Base-by-base conservation (phyloP, 2,797 vertebrate genomes). In the Triplophysa bombifrons region DNA sequence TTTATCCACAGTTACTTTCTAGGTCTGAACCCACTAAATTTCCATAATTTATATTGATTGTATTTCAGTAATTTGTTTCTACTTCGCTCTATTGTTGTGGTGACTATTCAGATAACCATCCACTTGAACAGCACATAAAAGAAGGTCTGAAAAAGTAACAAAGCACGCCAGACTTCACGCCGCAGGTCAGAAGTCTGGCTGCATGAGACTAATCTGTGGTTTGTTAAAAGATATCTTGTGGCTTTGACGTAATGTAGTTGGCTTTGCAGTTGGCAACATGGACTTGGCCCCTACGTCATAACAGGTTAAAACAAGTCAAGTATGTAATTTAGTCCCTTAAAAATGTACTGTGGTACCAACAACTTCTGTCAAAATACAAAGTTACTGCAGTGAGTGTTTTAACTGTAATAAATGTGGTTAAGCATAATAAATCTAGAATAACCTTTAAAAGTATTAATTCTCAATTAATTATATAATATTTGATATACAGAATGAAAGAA, bases 161-260 rank as follows among this genome's bases (percentile, higher is more conserved):
- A 38, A 64, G 2, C 6, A 10, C n/a, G 19, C 14, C 44, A 63
- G 46, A 55, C 60, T 25, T 53, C 16, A 46, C 44, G 17, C 48
- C 56, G 30, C 76, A 13, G 50, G 66, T 70, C 44, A 71, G 44
- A 78, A 46, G 66, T 46, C 66, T 46, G 30, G 50, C 27, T 77
- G 53, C 66, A 22, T 10, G 20, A 68, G n/a, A n/a, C 75, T 91
- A 87, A 89, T 88, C 90, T 81, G 80, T 80, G 86, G 89, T 86
- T 82, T 87, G 87, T 83, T 90, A 84, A 90, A 84, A 84, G 87
- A 74, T 78, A 65, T 83, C 82, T 85, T 83, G 68, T 84, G 85
- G 83, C 67, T 84, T 65, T 84, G 87, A 82, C 72, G 79, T 83
- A 90, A 89, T 69, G 74, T 88, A 85, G 85, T 83, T 27, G 64